These are phyloP conservation scores for Lithobates sylvaticus DNA, from an alignment of 2,797 vertebrate genomes.

Conservation along the genomic window DNA sequence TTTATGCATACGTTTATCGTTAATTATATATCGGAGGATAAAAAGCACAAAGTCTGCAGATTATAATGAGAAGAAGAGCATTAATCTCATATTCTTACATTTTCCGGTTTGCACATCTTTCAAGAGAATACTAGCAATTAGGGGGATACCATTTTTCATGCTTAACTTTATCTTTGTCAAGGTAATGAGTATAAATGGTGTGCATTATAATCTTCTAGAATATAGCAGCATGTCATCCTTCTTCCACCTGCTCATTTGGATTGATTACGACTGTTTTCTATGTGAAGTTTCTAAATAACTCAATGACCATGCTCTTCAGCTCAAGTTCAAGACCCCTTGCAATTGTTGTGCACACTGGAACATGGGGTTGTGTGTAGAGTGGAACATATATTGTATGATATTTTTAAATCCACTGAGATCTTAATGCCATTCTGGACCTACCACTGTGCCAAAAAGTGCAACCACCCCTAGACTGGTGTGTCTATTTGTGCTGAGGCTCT, in stretches of 20 bases:
- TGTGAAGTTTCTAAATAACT: constrained; percentile 26
- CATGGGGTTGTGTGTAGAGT: not conserved
- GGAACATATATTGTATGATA: no score
- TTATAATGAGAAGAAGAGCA: constrained; percentile 54
- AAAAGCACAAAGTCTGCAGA: constrained; percentile 60
- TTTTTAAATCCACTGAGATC: no score
- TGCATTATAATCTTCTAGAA: constrained; percentile 60
- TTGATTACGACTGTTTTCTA: constrained; percentile 47
- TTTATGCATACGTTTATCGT: constrained; percentile 58
- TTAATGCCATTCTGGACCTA: no score
- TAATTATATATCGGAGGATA: constrained; percentile 59
- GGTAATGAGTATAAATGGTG: constrained; percentile 62
- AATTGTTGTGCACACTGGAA: not conserved
- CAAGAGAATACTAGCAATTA: constrained; percentile 58
- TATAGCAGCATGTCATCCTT: constrained; percentile 48
- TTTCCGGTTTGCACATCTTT: constrained; percentile 54
- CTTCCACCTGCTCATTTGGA: constrained; percentile 59
- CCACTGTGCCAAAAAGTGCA: no score
- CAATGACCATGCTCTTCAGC: constrained; percentile 2
- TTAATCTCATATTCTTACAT: constrained; percentile 51
- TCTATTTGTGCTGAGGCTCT: no score
- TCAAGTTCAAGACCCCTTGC: not conserved
- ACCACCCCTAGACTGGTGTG: no score
- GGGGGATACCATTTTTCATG: constrained; percentile 58
- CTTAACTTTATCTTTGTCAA: constrained; percentile 63